phyloP scores from a whole-genome alignment of 2,888 invertebrate species.

The Spisula solida region DNA sequence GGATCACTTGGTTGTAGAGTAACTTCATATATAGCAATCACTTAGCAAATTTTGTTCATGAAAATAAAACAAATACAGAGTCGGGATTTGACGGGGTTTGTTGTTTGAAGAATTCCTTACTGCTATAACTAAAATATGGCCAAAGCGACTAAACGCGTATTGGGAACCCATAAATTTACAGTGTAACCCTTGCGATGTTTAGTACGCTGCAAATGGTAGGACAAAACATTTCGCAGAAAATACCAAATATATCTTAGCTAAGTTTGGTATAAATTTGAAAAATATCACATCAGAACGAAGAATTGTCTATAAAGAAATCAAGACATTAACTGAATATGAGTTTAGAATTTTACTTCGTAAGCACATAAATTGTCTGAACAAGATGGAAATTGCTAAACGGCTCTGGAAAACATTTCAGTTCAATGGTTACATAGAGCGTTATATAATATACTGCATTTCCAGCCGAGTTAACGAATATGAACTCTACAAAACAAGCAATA shows the following conservation, averaged over 20 bases:
- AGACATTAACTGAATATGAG: slow-evolving; percentile 64
- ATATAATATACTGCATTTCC: slow-evolving; percentile 38
- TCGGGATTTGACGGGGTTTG: neutral
- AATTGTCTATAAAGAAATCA: slow-evolving; percentile 53
- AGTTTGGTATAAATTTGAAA: slow-evolving; percentile 45
- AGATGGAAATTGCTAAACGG: slow-evolving; percentile 56
- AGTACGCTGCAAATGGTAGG: slow-evolving; percentile 16
- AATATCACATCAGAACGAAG: neutral
- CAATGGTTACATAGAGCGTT: slow-evolving; percentile 68
- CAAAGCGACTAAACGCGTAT: neutral
- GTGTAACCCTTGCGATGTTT: slow-evolving; percentile 4
- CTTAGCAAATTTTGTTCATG: neutral
- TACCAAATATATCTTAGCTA: slow-evolving; percentile 49
- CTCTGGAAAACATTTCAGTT: too few relatives aligned
- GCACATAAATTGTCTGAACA: slow-evolving; percentile 56
- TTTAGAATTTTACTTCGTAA: slow-evolving; percentile 55
- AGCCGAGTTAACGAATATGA: neutral
- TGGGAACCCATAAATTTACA: neutral
- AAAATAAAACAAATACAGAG: neutral
- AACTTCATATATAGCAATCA: too few relatives aligned
- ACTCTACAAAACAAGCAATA: too few relatives aligned
- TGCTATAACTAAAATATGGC: neutral
- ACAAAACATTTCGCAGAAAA: slow-evolving; percentile 34
- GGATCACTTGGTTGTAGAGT: too few relatives aligned
- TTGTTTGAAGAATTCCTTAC: slow-evolving; percentile 24